Base-by-base conservation (phyloP, 2,888 invertebrate genomes). In the Eupithecia subfuscata region DNA sequence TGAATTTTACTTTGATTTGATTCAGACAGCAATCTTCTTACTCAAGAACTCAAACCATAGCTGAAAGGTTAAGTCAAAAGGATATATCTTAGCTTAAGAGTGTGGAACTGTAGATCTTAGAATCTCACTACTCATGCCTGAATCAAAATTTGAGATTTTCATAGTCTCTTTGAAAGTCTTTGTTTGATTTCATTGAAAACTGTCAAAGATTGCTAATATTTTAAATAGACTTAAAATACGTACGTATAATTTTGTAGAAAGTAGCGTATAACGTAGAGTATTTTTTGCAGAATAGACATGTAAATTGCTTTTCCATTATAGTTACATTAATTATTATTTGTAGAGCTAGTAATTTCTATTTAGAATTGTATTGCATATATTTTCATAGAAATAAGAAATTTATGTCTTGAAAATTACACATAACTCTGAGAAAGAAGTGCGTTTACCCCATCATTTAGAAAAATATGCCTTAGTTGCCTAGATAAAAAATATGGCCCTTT, bases 101-200 rank as follows among this genome's bases (percentile, higher is more conserved):
- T 60, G 60, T 60, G 14, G 25, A 14, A 60, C 22, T 60, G 25
- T 60, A 60, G 25, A 56, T 11, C 25, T 60, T 60, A 60, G 25
- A 60, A 60, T 25, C 25, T 60, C 25, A 64, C 64, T 64, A 18
- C 8, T 64, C 18, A 64, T 64, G 64, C 18, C 64, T 64, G 34
- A 34, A 64, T 64, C 64, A 64, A 64, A 34, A 9, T 30, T 16
- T 64, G 8, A 34, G 34, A 64, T 25, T 60, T 25, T 25, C 22
- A 22, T 22, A 22, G 56, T 56, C 22, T 56, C 18, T 52, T 52
- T n/a, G 52, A 52, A 52, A 52, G 52, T 52, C n/a, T 56, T 4
- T 7, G 52, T 56, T 60, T 25, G 25, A 25, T 60, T 60, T 60
- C 22, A 56, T 56, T 4, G 60, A 60, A 60, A 60, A 60, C 60